A percentile compares a stretch with the other conserved stretches of the same genome.
Evolutionary conservation across 1,140 invertebrate genomes (phyloP).

Genomic region (Acromyrmex charruanus): DNA sequence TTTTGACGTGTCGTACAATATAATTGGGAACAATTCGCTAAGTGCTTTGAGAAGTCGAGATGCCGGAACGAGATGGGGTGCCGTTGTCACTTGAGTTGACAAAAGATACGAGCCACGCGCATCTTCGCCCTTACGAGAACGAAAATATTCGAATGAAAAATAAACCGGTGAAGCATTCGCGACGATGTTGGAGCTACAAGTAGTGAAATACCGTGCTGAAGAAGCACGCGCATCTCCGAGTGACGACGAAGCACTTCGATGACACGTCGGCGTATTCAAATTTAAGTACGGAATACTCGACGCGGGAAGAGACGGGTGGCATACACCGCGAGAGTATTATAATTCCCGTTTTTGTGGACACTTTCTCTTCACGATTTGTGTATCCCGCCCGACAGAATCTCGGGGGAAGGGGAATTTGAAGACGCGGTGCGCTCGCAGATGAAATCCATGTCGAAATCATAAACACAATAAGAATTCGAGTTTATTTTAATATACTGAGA

Average conservation of each 20-base stretch:
- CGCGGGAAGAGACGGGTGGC: slow-evolving; percentile 58
- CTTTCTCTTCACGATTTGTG: slow-evolving; percentile 70
- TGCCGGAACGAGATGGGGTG: neutral
- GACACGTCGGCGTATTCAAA: slow-evolving; percentile 67
- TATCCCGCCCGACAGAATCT: slow-evolving; percentile 11
- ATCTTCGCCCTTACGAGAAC: slow-evolving; percentile 49
- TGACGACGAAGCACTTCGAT: slow-evolving; percentile 70
- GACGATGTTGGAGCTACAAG: slow-evolving; percentile 51
- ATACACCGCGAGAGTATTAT: slow-evolving; percentile 63
- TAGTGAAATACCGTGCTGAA: slow-evolving; percentile 38
- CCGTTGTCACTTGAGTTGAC: slow-evolving; percentile 21
- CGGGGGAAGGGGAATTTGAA: slow-evolving; percentile 38
- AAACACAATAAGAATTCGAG: slow-evolving; percentile 19
- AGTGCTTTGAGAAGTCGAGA: slow-evolving; percentile 15
- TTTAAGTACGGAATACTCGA: slow-evolving; percentile 70
- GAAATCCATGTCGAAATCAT: slow-evolving; percentile 67
- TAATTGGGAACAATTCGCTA: slow-evolving; percentile 41
- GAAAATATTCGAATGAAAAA: slow-evolving; percentile 57
- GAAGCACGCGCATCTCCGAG: slow-evolving; percentile 38
- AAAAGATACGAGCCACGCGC: slow-evolving; percentile 72
- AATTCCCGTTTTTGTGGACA: slow-evolving; percentile 74
- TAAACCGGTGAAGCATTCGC: slow-evolving; percentile 44
- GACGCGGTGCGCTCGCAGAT: neutral
- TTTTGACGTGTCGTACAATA: neutral
- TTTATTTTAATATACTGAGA: neutral